Conservation (phyloP, 2,888 invertebrate genomes). For the Steinernema scapterisci region DNA sequence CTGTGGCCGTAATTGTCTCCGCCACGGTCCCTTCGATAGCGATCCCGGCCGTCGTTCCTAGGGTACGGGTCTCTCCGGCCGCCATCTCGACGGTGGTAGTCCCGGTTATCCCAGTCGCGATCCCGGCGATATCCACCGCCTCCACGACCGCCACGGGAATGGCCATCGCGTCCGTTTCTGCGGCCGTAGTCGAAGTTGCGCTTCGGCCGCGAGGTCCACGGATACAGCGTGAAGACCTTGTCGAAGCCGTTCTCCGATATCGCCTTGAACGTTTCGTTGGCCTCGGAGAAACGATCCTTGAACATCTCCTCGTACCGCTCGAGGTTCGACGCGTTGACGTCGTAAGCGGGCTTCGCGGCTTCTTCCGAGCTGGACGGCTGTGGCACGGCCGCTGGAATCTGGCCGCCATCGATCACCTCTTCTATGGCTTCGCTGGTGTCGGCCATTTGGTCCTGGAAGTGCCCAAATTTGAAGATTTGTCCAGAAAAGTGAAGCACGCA, state of each 20-base stretch:
- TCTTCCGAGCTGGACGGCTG: neutral
- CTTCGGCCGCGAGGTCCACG: slow-evolving; percentile 18
- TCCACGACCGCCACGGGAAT: neutral
- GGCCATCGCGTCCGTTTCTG: neutral
- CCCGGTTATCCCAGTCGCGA: neutral
- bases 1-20: neutral
- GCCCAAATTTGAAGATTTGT: too few species aligned
- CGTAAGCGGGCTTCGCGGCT: neutral
- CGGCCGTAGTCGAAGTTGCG: slow-evolving; percentile 3
- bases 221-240: neutral
- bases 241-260: slow-evolving; percentile 6
- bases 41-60: neutral
- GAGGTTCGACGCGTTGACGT: slow-evolving; percentile 36
- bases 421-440: neutral
- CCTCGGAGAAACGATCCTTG: neutral
- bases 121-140: slow-evolving; percentile 3
- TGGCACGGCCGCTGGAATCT: neutral
- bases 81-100: neutral
- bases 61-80: neutral
- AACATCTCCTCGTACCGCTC: slow-evolving; percentile 41
- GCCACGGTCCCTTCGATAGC: neutral
- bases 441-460: neutral
- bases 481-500: too few species aligned
- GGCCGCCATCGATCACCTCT: neutral
- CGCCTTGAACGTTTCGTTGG: neutral